These are phyloP conservation scores for Diogma glabrata DNA, from an alignment of 2,888 invertebrate species.

Conservation along the genomic window DNA sequence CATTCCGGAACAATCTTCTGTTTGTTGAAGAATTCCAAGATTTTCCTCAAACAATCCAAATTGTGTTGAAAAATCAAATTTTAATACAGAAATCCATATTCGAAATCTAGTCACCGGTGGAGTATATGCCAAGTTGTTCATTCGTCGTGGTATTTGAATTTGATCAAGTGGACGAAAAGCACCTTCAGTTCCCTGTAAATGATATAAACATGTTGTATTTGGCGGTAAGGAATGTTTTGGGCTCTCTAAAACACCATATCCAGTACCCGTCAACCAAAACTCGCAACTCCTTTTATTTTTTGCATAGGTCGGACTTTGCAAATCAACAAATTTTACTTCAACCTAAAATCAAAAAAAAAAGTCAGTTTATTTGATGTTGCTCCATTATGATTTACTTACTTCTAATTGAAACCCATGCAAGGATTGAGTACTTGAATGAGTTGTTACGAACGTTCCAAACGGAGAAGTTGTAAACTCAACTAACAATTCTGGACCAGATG, in stretches of 20 bases:
- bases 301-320: constrained; percentile 71
- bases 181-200: constrained; percentile 50
- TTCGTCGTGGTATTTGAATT: constrained; percentile 44
- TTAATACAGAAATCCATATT: constrained; percentile 77
- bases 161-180: constrained; percentile 43
- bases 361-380: constrained; percentile 23
- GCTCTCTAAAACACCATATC: constrained; percentile 68
- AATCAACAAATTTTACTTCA: constrained; percentile 74
- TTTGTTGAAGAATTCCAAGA: constrained; percentile 38
- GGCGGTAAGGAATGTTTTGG: constrained; percentile 77
- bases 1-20: constrained; percentile 71
- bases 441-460: constrained; percentile 70
- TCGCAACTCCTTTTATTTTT: constrained; percentile 75
- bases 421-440: constrained; percentile 63
- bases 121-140: constrained; percentile 33
- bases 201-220: constrained; percentile 81
- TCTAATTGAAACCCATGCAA: constrained; percentile 83
- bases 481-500: constrained; percentile 76
- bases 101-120: constrained; percentile 55
- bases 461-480: constrained; percentile 85
- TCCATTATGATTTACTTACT: constrained; percentile 40
- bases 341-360: constrained; percentile 26
- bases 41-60: constrained; percentile 37
- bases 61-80: constrained; percentile 67
- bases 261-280: constrained; percentile 73